Evolutionary conservation across 2,797 vertebrate genomes (phyloP), one percentile per base, ranked within the genome.

Genomic region (Coregonus suidteri): DNA sequence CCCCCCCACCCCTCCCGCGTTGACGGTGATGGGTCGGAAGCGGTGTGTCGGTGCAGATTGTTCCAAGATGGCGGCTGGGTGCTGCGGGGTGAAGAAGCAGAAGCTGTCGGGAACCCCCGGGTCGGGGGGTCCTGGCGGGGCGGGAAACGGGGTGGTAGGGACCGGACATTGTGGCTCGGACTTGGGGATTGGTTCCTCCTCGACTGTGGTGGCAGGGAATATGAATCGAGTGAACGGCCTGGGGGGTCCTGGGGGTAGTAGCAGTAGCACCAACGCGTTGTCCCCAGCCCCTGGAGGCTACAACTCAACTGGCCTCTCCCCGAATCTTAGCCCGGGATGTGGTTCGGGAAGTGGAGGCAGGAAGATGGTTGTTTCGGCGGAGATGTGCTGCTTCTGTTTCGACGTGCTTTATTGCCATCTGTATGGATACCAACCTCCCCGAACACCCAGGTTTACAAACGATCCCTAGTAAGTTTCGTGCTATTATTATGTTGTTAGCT

Each of bases 71-170:
- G 97, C 97, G 97, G 97, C 97, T 95, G 97, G 97, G 94, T 99
- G 97, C 96, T 98, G 97, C 95, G 97, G 97, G 97, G 97, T 99
- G 96, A 99, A 99, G 97, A 99, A 99, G 96, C 97, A 99, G 96
- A 98, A 98, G 94, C 97, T 99, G 95, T 98, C 97, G 95, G 97
- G 97, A 93, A 98, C 97, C 92, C 96, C 97, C 92, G 96, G 97
- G 79, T 96, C 97, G 86, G 96, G 96, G 95, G 96, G 97, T 91
- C 95, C 95, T 91, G 95, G 95, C 91, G 94, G 95, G 91, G 95
- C 92, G 94, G 96, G 93, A 91, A 90, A 94, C 93, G 94, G 96
- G 93, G 90, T 95, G 93, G 92, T 93, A 93, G 94, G 96, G 94
- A 93, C 94, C 93, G 93, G 96, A 94, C 94, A 96, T 93, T 95